phyloP scores from a whole-genome alignment of 2,888 invertebrate species.

The Lepas anatifera region DNA sequence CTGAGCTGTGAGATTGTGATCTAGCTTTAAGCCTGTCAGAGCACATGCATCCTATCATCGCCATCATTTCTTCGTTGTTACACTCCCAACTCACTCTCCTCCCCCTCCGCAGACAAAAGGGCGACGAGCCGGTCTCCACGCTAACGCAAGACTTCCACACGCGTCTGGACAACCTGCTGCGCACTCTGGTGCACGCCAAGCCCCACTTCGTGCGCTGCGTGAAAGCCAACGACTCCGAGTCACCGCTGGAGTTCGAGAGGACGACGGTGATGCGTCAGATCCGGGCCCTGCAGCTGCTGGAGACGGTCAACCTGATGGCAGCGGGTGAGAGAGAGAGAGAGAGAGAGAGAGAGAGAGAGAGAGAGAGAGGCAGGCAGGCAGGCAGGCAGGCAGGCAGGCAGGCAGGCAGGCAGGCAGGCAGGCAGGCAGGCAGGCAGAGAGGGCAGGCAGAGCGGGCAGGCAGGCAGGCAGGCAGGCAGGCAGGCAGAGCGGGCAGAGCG shows the following conservation, averaged over 20 bases:
- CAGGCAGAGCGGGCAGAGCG: no score
- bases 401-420: neutral
- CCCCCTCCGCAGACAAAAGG: slow-evolving; percentile 46
- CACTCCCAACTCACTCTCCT: neutral
- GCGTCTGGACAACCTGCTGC: slow-evolving; percentile 75
- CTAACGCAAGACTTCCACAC: slow-evolving; percentile 92
- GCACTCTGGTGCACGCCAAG: slow-evolving; percentile 81
- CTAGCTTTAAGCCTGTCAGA: no score
- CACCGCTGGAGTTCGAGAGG: slow-evolving; percentile 70
- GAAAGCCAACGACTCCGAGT: slow-evolving; percentile 70
- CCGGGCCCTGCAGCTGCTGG: slow-evolving; percentile 75
- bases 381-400: no score
- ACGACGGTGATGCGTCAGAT: slow-evolving; percentile 75
- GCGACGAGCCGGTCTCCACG: slow-evolving; percentile 73
- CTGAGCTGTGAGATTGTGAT: no score
- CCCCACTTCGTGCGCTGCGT: slow-evolving; percentile 91
- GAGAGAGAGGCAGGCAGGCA: no score
- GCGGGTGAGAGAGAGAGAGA: slow-evolving; percentile 44
- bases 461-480: no score
- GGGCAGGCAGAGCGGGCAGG: no score
- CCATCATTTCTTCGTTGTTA: neutral
- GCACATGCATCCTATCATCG: neutral
- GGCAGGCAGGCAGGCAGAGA: no score
- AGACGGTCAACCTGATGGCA: slow-evolving; percentile 90
- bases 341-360: neutral